A percentile compares a stretch with the other conserved stretches of the same genome.
Evolutionary conservation across 2,113 vertebrate species (phyloP).

Genomic region (Corvus cornix): DNA sequence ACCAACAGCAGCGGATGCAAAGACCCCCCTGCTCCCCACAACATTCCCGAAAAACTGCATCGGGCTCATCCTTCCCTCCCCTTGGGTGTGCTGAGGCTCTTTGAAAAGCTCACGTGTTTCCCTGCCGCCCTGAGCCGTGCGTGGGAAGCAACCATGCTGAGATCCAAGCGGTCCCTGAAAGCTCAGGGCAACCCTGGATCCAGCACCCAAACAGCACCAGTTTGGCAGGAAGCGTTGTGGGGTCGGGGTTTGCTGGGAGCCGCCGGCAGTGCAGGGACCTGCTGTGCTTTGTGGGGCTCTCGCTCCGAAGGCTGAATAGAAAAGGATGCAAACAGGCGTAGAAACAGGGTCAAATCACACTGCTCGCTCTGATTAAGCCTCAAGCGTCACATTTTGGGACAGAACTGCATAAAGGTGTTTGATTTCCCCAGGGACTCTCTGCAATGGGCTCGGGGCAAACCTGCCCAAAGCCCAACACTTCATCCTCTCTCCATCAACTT

Average conservation of each 20-base stretch:
- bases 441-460: neutral
- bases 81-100: neutral
- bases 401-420: neutral
- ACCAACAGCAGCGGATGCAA: neutral
- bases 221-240: fast-evolving
- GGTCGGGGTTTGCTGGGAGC: neutral
- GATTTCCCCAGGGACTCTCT: neutral
- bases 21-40: neutral
- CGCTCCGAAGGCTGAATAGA: fast-evolving
- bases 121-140: fast-evolving
- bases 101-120: fast-evolving
- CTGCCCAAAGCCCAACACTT: neutral
- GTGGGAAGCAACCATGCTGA: neutral
- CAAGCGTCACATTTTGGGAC: neutral
- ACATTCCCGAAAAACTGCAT: fast-evolving
- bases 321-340: fast-evolving
- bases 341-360: neutral
- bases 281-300: neutral
- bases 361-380: neutral
- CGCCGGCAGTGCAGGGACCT: fast-evolving
- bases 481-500: neutral
- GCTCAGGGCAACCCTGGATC: fast-evolving
- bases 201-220: neutral
- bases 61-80: neutral
- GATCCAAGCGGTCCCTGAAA: neutral